phyloP scores from a whole-genome alignment of 1,140 invertebrate species.

The Aphidius gifuensis region DNA sequence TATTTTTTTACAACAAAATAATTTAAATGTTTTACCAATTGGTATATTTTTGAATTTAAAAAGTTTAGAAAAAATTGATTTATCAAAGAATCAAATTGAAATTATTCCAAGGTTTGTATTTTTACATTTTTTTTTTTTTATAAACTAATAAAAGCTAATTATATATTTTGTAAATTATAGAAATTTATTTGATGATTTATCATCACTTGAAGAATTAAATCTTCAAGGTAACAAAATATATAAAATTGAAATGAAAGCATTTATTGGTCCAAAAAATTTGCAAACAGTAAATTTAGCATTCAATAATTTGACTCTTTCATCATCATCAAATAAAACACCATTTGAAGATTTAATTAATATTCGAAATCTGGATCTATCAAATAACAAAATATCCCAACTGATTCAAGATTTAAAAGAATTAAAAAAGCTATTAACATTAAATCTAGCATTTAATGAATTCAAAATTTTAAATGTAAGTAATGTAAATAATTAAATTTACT shows the following conservation, averaged over 20 bases:
- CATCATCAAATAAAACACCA: slow-evolving; percentile 42
- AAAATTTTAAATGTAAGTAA: too few species aligned
- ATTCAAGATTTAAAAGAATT: slow-evolving; percentile 61
- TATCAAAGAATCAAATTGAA: slow-evolving; percentile 32
- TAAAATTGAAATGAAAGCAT: slow-evolving; percentile 48
- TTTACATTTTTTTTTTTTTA: too few species aligned
- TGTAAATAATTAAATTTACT: too few species aligned
- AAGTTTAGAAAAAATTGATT: slow-evolving; percentile 54
- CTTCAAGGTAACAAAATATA: slow-evolving; percentile 47
- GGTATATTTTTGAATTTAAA: slow-evolving; percentile 54
- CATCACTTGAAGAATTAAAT: slow-evolving; percentile 41
- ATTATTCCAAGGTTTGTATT: too few species aligned
- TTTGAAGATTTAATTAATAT: slow-evolving; percentile 55
- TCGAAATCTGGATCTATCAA: slow-evolving; percentile 58
- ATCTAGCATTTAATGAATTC: slow-evolving; percentile 4
- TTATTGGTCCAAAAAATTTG: slow-evolving; percentile 45
- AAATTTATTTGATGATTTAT: slow-evolving; percentile 37
- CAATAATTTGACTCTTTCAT: slow-evolving; percentile 53
- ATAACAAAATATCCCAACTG: slow-evolving; percentile 61
- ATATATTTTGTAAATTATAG: slow-evolving; percentile 14
- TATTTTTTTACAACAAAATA: slow-evolving; percentile 60
- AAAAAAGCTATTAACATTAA: slow-evolving; percentile 50
- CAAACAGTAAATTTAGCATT: slow-evolving; percentile 53
- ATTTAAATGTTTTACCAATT: slow-evolving; percentile 55
- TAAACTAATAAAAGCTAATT: too few species aligned